These are phyloP conservation scores for Brachyrhaphis roseni DNA, from an alignment of 2,797 vertebrate species.

Conservation along the genomic window DNA sequence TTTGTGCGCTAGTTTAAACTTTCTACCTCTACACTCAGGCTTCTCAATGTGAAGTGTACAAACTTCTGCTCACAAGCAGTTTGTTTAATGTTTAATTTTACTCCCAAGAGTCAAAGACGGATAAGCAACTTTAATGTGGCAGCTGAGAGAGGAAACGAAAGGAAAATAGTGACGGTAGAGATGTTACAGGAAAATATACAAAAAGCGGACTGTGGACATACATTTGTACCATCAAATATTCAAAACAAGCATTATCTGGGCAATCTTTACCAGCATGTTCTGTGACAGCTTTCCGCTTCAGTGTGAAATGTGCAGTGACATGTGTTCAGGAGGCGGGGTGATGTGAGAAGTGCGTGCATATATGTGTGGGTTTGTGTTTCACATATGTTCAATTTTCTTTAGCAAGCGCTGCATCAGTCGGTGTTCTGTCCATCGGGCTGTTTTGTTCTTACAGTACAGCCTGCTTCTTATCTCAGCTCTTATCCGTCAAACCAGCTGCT, in stretches of 20 bases:
- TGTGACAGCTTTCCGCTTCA: conserved; percentile 39
- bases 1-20: background rate
- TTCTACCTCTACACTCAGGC: background rate
- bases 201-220: background rate
- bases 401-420: conserved; percentile 7
- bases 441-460: conserved; percentile 19
- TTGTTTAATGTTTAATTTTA: conserved; percentile 7
- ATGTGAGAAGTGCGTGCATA: conserved; percentile 26
- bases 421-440: conserved; percentile 10
- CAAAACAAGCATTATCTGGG: conserved; percentile 56
- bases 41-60: background rate
- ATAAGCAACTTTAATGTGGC: conserved; percentile 34
- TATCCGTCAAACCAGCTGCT: conserved; percentile 32
- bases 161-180: conserved; percentile 27
- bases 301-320: conserved; percentile 69
- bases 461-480: conserved; percentile 33
- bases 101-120: conserved; percentile 21
- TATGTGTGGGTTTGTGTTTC: conserved; percentile 15
- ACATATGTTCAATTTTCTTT: conserved; percentile 43
- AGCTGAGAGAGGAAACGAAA: background rate
- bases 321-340: conserved; percentile 63
- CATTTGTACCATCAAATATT: conserved; percentile 6
- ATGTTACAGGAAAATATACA: conserved; percentile 23
- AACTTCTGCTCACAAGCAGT: background rate
- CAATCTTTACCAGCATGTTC: conserved; percentile 55